Percentiles rank a stretch among this genome's conserved stretches.
Conservation (phyloP, 2,797 vertebrate species). For the Columba guinea region DNA sequence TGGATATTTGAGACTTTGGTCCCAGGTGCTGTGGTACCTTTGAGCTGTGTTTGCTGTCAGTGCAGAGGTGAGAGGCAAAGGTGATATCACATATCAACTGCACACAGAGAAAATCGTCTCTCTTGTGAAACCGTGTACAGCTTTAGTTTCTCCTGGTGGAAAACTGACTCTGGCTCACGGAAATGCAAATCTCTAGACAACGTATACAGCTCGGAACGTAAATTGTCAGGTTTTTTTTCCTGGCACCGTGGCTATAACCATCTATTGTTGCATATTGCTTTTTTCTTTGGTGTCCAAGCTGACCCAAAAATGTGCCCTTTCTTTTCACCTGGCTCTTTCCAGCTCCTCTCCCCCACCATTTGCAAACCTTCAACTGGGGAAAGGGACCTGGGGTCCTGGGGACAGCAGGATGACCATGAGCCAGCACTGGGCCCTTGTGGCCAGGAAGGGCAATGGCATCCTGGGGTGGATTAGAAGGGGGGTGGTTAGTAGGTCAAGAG, state of each 20-base stretch:
- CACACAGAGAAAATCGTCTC: neutral
- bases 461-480: no score
- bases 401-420: no score
- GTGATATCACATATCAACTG: neutral
- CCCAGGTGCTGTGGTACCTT: slow-evolving; percentile 38
- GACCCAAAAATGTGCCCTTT: neutral
- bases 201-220: neutral
- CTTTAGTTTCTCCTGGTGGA: slow-evolving; percentile 7
- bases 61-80: slow-evolving; percentile 16
- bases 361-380: neutral
- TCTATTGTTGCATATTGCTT: neutral
- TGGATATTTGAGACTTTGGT: slow-evolving; percentile 42
- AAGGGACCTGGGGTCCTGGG: no score
- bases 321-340: neutral
- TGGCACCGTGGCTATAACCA: neutral
- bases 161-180: neutral
- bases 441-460: no score
- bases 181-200: neutral
- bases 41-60: slow-evolving; percentile 9
- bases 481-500: no score
- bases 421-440: no score
- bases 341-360: neutral
- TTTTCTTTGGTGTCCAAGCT: neutral
- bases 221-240: neutral
- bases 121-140: neutral